Base-by-base conservation (phyloP, 2,888 invertebrate species). In the Xylota sylvarum region DNA sequence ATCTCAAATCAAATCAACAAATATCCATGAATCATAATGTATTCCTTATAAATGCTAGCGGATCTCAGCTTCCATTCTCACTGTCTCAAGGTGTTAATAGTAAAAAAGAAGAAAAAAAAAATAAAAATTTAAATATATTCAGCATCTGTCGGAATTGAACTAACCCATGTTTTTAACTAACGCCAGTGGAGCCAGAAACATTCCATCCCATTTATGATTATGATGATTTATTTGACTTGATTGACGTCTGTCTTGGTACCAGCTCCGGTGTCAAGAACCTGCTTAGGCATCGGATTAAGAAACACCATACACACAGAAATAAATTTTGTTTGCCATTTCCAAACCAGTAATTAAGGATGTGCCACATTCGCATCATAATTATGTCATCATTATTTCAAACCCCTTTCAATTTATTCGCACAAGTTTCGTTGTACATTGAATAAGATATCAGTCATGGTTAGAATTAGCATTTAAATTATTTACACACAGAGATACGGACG, bases 381-480 rank as follows among this genome's bases (percentile, higher is more conserved):
- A 78, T 67, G 70, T 78, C 83, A 83, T 65, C 65, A 60, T 78
- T 69, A 69, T 69, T 69, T 69, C 52, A 46, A 67, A 43, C 14
- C 2, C 10, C 23, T 65, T 52, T 58, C 46, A 60, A 50, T 40
- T 69, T 69, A 69, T 67, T 77, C 58, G 52, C 77, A 52, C 60
- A 50, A 19, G 60, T 52, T 67, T 60, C 27, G 6, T 27, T 5
- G 12, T 30, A 64, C 10, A 65, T 23, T 48, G 23, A 46, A 12
- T 56, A 4, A 40, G 56, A 56, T 46, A 50, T 58, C 55, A 37
- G 40, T 46, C 56, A 32, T 35, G 43, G 46, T 35, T 32, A 35
- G 56, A 46, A 70, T 56, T 43, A 58, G 56, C 56, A 58, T 56
- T 46, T 56, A 23, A 43, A 48, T 19, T 46, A 7, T 69, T 69